Conservation (phyloP, 2,888 invertebrate species). For the Tortrix viridana region DNA sequence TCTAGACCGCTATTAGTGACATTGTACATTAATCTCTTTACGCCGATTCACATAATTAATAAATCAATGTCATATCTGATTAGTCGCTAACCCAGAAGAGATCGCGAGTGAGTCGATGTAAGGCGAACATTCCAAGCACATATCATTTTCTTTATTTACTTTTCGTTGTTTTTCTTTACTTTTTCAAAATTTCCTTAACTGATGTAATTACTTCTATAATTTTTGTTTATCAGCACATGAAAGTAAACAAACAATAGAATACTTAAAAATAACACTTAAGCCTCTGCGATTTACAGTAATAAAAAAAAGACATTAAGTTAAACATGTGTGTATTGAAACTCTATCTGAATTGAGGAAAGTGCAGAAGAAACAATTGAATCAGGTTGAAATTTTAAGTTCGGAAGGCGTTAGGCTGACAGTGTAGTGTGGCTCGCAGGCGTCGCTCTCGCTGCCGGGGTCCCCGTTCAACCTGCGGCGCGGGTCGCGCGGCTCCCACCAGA, state of each 20-base stretch:
- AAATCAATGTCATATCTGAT: not conserved
- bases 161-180: constrained; percentile 55
- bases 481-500: constrained; percentile 96
- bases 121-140: constrained; percentile 62
- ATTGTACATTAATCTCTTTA: constrained; percentile 56
- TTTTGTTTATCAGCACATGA: constrained; percentile 84
- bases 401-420: constrained; percentile 41
- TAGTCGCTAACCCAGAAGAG: not conserved
- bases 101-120: constrained; percentile 60
- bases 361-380: not conserved
- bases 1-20: constrained; percentile 53
- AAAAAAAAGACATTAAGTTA: constrained; percentile 22
- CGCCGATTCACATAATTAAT: constrained; percentile 57
- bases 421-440: constrained; percentile 88
- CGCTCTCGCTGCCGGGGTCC: constrained; percentile 98
- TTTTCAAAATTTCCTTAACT: constrained; percentile 52
- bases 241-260: constrained; percentile 65
- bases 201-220: constrained; percentile 53
- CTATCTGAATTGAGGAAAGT: constrained; percentile 81
- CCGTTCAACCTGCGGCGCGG: constrained; percentile 97
- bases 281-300: constrained; percentile 69
- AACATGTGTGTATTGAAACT: constrained; percentile 40
- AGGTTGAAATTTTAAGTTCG: constrained; percentile 21
- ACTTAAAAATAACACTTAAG: constrained; percentile 51
- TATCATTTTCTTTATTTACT: constrained; percentile 59